phyloP scores from a whole-genome alignment of 2,113 vertebrate genomes.

The Pygoscelis antarcticus region DNA sequence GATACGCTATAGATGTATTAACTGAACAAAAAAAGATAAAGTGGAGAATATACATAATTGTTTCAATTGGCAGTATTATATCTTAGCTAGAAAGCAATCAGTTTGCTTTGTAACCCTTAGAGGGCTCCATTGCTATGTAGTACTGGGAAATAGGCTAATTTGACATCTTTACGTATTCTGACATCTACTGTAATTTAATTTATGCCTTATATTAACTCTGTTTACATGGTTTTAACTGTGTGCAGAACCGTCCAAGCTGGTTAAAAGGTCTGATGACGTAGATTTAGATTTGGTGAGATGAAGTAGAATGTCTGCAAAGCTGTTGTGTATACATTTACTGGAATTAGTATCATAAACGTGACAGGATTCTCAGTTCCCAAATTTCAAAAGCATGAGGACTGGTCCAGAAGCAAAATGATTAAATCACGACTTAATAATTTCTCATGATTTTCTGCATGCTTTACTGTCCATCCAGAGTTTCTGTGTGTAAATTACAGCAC shows the following conservation, averaged over 20 bases:
- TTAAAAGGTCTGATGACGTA: background rate
- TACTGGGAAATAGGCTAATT: background rate
- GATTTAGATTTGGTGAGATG: background rate
- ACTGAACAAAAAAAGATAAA: background rate
- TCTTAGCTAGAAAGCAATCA: background rate
- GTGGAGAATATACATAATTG: background rate
- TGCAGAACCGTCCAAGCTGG: background rate
- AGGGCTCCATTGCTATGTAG: slow-evolving; percentile 40
- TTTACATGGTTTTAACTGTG: background rate
- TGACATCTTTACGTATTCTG: background rate
- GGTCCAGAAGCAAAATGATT: background rate
- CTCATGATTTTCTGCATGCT: background rate
- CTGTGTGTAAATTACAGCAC: background rate
- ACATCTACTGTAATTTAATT: slow-evolving; percentile 42
- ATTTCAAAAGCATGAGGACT: background rate
- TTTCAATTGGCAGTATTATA: background rate
- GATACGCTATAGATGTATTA: background rate
- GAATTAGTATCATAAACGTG: background rate
- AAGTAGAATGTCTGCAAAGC: background rate
- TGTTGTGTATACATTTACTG: background rate
- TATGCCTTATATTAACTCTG: background rate
- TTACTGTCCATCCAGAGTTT: background rate
- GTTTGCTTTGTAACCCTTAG: slow-evolving; percentile 38
- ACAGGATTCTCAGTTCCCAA: background rate
- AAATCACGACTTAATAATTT: background rate